These are phyloP conservation scores for Drosophila formosana DNA, from an alignment of 2,888 invertebrate species.

Conservation along the genomic window DNA sequence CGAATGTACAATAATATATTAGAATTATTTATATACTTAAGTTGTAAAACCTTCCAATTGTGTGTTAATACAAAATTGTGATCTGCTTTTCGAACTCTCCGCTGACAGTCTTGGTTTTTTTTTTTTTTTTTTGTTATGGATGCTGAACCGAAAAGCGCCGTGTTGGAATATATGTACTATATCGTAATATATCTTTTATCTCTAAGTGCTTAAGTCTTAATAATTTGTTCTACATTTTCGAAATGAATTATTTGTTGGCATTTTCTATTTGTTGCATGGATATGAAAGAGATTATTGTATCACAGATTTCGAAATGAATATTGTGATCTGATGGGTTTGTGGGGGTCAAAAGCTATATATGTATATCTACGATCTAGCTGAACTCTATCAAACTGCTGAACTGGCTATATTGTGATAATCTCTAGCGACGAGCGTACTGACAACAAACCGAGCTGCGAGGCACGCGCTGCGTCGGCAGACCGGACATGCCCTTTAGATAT, in stretches of 20 bases:
- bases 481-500: slow-evolving; percentile 92
- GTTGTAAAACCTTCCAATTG: slow-evolving; percentile 14
- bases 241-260: slow-evolving; percentile 12
- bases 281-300: slow-evolving; percentile 67
- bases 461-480: slow-evolving; percentile 92
- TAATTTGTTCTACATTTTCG: slow-evolving; percentile 20
- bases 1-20: slow-evolving; percentile 55
- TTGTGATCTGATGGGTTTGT: slow-evolving; percentile 15
- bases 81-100: slow-evolving; percentile 23
- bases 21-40: slow-evolving; percentile 19
- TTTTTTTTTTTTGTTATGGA: slow-evolving; percentile 19
- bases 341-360: slow-evolving; percentile 11
- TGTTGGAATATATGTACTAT: slow-evolving; percentile 2
- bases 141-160: slow-evolving; percentile 37
- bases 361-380: slow-evolving; percentile 10
- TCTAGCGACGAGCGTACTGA: slow-evolving; percentile 82
- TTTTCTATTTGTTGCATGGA: slow-evolving; percentile 38
- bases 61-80: slow-evolving; percentile 37
- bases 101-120: slow-evolving; percentile 40
- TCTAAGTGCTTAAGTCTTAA: slow-evolving; percentile 49
- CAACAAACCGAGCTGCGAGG: slow-evolving; percentile 87
- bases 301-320: slow-evolving; percentile 74
- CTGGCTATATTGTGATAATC: neutral
- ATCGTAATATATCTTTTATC: slow-evolving; percentile 16
- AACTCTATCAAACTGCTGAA: slow-evolving; percentile 24